Evolutionary conservation across 2,888 invertebrate species (phyloP).

Genomic region (Diadegma fenestrale): DNA sequence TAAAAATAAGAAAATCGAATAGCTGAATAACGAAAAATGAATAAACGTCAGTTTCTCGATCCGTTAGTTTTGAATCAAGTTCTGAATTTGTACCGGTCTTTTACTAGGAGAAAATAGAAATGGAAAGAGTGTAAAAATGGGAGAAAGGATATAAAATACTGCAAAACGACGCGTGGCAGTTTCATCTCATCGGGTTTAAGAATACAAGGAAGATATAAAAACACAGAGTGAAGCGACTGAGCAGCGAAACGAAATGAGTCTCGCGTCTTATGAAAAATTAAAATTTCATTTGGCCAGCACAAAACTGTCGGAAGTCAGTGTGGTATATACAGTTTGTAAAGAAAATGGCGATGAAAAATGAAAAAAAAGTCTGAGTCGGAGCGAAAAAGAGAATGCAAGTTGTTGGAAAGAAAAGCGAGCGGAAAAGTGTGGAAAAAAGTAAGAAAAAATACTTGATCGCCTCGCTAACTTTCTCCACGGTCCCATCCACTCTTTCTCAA

Average conservation of each 20-base stretch:
- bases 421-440: background rate
- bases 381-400: constrained; percentile 49
- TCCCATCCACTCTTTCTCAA: constrained; percentile 43
- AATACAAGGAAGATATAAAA: constrained; percentile 55
- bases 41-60: background rate
- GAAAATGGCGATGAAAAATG: constrained; percentile 48
- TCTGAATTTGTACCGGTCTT: background rate
- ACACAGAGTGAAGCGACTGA: constrained; percentile 34
- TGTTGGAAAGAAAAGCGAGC: background rate
- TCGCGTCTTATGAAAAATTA: constrained; percentile 82
- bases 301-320: constrained; percentile 68
- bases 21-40: background rate
- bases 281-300: constrained; percentile 82
- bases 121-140: constrained; percentile 14
- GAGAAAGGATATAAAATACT: constrained; percentile 68
- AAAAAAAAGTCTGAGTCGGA: constrained; percentile 40
- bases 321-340: constrained; percentile 28
- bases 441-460: constrained; percentile 71
- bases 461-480: constrained; percentile 73
- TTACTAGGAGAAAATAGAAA: constrained; percentile 16
- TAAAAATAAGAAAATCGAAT: background rate
- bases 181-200: constrained; percentile 51
- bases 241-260: constrained; percentile 61
- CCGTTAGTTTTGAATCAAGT: background rate
- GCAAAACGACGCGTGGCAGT: constrained; percentile 60